Evolutionary conservation across 2,888 invertebrate species (phyloP).

Genomic region (Ferrisia virgata): DNA sequence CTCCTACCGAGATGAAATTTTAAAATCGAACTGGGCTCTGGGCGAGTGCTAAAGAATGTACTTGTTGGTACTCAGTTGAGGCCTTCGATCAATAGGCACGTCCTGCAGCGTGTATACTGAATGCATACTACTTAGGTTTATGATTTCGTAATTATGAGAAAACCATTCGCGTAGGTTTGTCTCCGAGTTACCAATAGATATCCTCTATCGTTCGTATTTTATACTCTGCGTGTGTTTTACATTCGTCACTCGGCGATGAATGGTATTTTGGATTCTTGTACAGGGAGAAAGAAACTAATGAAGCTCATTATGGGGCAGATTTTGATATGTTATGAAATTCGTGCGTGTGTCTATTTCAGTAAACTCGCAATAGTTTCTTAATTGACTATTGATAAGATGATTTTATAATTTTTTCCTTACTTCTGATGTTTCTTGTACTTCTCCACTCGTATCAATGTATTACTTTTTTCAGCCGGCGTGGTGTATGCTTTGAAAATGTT

Average conservation of each 20-base stretch:
- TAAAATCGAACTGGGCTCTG: not conserved
- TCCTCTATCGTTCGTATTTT: not conserved
- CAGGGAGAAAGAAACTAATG: too few species aligned
- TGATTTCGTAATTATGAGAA: not conserved
- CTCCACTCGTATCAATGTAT: too few species aligned
- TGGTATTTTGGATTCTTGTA: not conserved
- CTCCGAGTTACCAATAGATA: not conserved
- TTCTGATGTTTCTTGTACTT: too few species aligned
- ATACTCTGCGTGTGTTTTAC: not conserved
- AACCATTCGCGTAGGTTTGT: not conserved
- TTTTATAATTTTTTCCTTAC: too few species aligned
- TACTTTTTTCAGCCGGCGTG: too few species aligned
- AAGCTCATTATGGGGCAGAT: not conserved
- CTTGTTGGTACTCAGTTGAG: not conserved
- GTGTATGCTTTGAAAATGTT: too few species aligned
- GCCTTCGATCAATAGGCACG: not conserved
- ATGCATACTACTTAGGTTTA: not conserved
- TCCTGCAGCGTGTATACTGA: not conserved
- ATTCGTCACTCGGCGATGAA: not conserved
- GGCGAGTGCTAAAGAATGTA: not conserved
- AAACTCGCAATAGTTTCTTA: too few species aligned
- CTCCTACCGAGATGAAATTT: not conserved
- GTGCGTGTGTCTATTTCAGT: too few species aligned
- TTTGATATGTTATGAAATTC: not conserved
- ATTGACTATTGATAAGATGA: too few species aligned